Evolutionary conservation across 30 jellyfish, hydroid and myxozoan genomes (phyloP), one percentile per base, ranked within the genome.

Genomic region (Aurelia coerulea): DNA sequence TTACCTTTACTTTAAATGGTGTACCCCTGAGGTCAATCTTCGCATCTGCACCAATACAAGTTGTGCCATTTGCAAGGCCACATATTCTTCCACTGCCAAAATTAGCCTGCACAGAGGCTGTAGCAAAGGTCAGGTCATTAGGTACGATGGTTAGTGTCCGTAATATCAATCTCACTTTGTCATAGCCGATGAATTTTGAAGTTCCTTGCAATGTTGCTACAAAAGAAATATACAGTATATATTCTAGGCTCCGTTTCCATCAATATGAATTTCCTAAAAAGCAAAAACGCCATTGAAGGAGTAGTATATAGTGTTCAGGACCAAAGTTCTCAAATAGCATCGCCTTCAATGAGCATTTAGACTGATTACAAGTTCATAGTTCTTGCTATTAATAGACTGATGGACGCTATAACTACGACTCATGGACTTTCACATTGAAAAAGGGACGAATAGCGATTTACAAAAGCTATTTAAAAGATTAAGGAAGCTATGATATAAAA

Each of bases 21-120:
- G 99, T 95, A 32, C 99, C 99, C 18, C 99, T 84, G 2, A 95
- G 92, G 65, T 95, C 99, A 75, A 86, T 65, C 23, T 62, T 51
- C 3, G 97, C 97, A 83, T 39, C 78, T 37, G 98, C 99, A 5
- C 89, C 89, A 13, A 90, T 31, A 73, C 99, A 95, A 17, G 31
- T 37, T 39, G 69, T 71, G 13, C 35, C 54, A 58, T 66, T 81
- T 18, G 41, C 81, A 39, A 73, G 62, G 18, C 86, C 96, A 81
- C 99, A 95, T 9, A 90, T 41, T 50, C 79, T 58, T 11, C 98
- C 98, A 15, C 65, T 79, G 68, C 99, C 99, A 80, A 68, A 95
- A 29, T 14, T 32, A 17, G 69, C 89, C n/a, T 63, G 23, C 35
- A 66, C 54, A 2, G 73, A 62, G 19, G 96, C 85, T 67, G 96